These are phyloP conservation scores for Rotaria macrura DNA, from an alignment of 2,888 invertebrate species.

Conservation along the genomic window DNA sequence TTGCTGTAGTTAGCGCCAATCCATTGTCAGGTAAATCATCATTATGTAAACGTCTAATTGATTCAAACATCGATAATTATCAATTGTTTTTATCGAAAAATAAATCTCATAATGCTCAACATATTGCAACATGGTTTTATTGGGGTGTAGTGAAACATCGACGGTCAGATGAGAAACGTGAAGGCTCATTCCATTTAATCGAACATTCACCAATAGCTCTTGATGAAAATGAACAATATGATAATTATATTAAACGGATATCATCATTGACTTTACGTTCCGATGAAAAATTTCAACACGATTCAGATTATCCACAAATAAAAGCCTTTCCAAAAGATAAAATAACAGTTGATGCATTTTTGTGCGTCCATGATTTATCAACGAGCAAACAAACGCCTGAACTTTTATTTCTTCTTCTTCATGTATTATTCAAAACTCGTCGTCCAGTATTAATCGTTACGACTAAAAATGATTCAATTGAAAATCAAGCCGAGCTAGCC, in stretches of 20 bases:
- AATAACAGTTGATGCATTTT: not conserved
- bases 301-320: not conserved
- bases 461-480: not conserved
- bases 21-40: conserved; percentile 5
- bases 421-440: not conserved
- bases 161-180: conserved; percentile 17
- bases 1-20: not conserved
- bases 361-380: conserved; percentile 1
- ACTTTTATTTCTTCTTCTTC: not conserved
- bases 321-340: conserved; percentile 5
- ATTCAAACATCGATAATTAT: conserved; percentile 19
- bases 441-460: conserved; percentile 6
- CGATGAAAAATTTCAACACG: not conserved
- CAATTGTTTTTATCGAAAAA: not conserved
- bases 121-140: not conserved
- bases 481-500: not conserved
- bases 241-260: conserved; percentile 11
- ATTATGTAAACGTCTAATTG: conserved; percentile 18
- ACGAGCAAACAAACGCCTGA: not conserved
- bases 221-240: not conserved
- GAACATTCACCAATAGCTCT: not conserved
- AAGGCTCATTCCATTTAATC: conserved; percentile 20
- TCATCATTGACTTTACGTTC: not conserved
- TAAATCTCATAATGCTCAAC: not conserved
- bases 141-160: not conserved